Evolutionary conservation across 2,113 vertebrate genomes (phyloP).

Genomic region (Aspiorhynchus laticeps): DNA sequence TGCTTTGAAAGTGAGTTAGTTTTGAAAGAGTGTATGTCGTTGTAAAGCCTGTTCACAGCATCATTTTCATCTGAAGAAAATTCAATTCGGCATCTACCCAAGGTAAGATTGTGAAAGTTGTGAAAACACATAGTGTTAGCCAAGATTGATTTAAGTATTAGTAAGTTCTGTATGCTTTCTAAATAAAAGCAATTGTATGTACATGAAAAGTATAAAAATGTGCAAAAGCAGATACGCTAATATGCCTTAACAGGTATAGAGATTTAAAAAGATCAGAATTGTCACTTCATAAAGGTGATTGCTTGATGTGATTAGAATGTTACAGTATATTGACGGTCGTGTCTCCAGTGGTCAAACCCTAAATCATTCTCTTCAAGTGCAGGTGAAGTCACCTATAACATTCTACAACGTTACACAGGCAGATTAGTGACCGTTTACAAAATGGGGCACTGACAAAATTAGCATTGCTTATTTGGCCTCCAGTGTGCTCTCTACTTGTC

Average conservation of each 20-base stretch:
- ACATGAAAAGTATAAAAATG: slow-evolving; percentile 1
- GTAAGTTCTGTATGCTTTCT: background rate
- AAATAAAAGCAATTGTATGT: background rate
- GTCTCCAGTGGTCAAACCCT: background rate
- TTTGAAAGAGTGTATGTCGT: background rate
- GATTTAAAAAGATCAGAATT: slow-evolving; percentile 5
- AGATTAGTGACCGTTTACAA: slow-evolving; percentile 1
- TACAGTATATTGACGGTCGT: background rate
- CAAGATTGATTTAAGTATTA: background rate
- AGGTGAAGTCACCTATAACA: background rate
- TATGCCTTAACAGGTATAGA: background rate
- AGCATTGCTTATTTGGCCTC: slow-evolving; percentile 3
- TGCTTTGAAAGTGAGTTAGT: background rate
- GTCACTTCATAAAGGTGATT: slow-evolving; percentile 18
- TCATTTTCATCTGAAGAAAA: slow-evolving; percentile 1
- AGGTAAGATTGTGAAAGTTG: background rate
- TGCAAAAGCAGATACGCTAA: background rate
- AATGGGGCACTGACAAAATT: slow-evolving; percentile 8
- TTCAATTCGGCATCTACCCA: background rate
- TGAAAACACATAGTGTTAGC: slow-evolving; percentile 28
- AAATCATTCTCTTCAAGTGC: background rate
- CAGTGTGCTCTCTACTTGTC: background rate
- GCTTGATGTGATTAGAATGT: slow-evolving; percentile 27
- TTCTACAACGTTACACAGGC: slow-evolving; percentile 11
- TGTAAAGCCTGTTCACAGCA: background rate